Base-by-base conservation (phyloP, 2,888 invertebrate species). In the Pterobdella sp. region DNA sequence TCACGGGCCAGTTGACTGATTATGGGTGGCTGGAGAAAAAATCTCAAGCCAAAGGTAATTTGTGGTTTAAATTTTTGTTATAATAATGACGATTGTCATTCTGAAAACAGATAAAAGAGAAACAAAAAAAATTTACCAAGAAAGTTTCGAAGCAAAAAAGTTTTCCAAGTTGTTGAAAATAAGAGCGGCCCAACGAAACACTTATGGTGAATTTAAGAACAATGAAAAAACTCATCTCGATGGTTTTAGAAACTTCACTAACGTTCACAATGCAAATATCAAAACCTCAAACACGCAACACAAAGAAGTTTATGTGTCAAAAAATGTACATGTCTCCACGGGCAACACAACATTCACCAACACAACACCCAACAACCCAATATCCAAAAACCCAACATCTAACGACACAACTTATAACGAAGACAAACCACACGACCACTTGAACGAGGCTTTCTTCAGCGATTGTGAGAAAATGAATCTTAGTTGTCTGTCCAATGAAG, bases 11-110 rank as follows among this genome's bases (percentile, higher is more conserved):
- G n/a, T 18, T 71, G 63, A 37, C 36, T 14, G 63, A 71, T 34
- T 71, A 71, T n/a, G 71, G 71, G 0, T 71, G 71, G 71, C 36
- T 71, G 35, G 71, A 63, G 1, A 34, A 63, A 1, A 26, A 56
- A 4, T 4, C 60, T 22, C n/a, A 42, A 42, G n/a, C n/a, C n/a
- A n/a, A n/a, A n/a, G n/a, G n/a, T n/a, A n/a, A n/a, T n/a, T n/a
- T n/a, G n/a, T n/a, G n/a, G n/a, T n/a, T n/a, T n/a, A n/a, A n/a
- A n/a, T n/a, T n/a, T n/a, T n/a, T 42, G 49, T 42, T 42, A 42
- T 7, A 7, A 7, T 14, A 42, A 42, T 42, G 7, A 42, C 22
- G 49, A 7, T 42, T 42, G 49, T 42, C 7, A 22, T 14, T 42
- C 10, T 14, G 7, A 42, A 42, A 42, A 42, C 49, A 14, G 7